Conservation (phyloP, 2,888 invertebrate species). For the Urechis unicinctus region DNA sequence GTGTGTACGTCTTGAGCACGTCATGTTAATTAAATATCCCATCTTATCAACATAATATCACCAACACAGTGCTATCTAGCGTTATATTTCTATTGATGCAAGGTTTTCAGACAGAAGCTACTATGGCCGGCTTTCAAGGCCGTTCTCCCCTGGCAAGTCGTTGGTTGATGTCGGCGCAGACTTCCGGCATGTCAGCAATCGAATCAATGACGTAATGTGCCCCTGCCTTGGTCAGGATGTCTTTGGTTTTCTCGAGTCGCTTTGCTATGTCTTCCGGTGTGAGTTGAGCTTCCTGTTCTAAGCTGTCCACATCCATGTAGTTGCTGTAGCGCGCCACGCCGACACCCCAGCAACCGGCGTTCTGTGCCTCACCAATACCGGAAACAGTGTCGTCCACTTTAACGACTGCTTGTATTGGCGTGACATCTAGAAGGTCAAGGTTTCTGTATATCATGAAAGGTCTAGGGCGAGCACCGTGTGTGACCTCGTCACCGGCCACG, state of each 20-base stretch:
- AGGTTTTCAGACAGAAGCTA: no score
- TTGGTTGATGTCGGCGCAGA: constrained; percentile 45
- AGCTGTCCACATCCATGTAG: constrained; percentile 44
- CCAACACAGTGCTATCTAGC: no score
- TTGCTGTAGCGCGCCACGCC: constrained; percentile 49
- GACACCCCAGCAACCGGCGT: constrained; percentile 51
- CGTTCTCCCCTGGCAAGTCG: constrained; percentile 21
- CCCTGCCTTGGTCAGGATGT: constrained; percentile 38
- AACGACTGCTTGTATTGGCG: constrained; percentile 39
- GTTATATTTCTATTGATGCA: no score
- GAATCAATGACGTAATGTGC: constrained; percentile 51
- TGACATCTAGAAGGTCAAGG: constrained; percentile 45
- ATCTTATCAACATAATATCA: no score
- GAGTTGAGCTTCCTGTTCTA: constrained; percentile 36
- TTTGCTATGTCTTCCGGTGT: constrained; percentile 31
- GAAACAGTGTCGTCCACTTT: constrained; percentile 47
- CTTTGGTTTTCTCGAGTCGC: constrained; percentile 30
- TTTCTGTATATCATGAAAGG: constrained; percentile 51
- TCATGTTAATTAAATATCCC: no score
- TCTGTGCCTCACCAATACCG: constrained; percentile 46
- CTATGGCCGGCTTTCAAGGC: no score
- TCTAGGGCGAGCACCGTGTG: constrained; percentile 43
- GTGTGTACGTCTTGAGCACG: no score
- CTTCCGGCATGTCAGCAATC: constrained; percentile 43
- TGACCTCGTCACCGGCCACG: constrained; percentile 49